phyloP scores from a whole-genome alignment of 2,113 vertebrate species.

The Callospermophilus lateralis region DNA sequence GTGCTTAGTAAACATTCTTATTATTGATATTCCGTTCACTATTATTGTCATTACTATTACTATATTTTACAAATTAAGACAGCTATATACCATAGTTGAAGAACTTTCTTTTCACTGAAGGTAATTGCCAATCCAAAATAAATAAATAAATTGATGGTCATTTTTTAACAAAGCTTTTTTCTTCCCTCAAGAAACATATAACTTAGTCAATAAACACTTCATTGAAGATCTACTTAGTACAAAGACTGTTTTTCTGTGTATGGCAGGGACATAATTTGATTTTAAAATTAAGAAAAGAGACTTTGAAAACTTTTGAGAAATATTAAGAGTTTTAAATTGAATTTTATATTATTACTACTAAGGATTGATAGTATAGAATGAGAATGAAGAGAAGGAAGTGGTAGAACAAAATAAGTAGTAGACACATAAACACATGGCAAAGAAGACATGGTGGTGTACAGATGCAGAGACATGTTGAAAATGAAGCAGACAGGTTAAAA shows the following conservation, averaged over 20 bases:
- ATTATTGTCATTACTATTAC: neutral
- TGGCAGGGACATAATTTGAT: neutral
- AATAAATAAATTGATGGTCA: neutral
- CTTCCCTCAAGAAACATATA: neutral
- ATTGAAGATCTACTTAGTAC: neutral
- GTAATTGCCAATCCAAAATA: neutral
- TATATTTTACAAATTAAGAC: neutral
- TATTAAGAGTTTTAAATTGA: neutral
- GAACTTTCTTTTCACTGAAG: neutral
- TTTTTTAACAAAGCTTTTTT: neutral
- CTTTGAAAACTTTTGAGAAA: slow-evolving; percentile 14
- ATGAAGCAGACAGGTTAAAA: neutral
- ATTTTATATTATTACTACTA: neutral
- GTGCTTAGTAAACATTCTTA: neutral
- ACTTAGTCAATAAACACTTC: slow-evolving; percentile 33
- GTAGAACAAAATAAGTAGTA: neutral
- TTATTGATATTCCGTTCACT: neutral
- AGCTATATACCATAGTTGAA: neutral
- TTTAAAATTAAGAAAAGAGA: slow-evolving; percentile 24
- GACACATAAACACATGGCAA: neutral
- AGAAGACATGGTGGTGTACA: neutral
- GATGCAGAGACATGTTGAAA: neutral
- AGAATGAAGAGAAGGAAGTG: neutral
- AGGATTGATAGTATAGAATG: neutral
- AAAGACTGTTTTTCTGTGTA: neutral